phyloP scores from a whole-genome alignment of 2,888 invertebrate genomes.

The Pterostichus niger region DNA sequence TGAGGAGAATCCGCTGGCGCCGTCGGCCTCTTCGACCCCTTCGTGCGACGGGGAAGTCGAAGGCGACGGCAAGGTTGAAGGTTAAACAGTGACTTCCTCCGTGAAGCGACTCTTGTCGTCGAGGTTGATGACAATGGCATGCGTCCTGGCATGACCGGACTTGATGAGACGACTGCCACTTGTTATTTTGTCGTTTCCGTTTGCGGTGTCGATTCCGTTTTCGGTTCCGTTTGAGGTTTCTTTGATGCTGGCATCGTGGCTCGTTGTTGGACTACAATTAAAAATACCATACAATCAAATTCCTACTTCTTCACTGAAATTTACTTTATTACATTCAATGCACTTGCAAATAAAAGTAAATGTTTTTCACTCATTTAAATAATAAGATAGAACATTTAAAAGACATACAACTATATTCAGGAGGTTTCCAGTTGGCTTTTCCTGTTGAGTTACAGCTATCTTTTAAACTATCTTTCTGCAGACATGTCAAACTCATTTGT shows the following conservation, averaged over 20 bases:
- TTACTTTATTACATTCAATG: too few relatives aligned
- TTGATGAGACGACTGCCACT: constrained; percentile 71
- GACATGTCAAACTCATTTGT: too few relatives aligned
- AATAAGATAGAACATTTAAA: background rate
- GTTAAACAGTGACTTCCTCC: constrained; percentile 88
- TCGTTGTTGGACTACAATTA: constrained; percentile 48
- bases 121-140: constrained; percentile 88
- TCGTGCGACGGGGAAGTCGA: background rate
- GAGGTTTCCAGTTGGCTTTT: too few relatives aligned
- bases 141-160: constrained; percentile 86
- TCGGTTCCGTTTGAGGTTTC: constrained; percentile 52
- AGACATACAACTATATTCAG: background rate
- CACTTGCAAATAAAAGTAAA: too few relatives aligned
- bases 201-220: constrained; percentile 52
- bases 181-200: constrained; percentile 46
- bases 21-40: background rate
- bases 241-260: constrained; percentile 29
- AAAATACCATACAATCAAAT: constrained; percentile 4
- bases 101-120: constrained; percentile 90
- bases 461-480: too few relatives aligned
- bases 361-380: background rate
- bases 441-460: too few relatives aligned
- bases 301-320: too few relatives aligned
- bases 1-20: constrained; percentile 11
- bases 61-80: background rate